Conservation (phyloP, 2,888 invertebrate genomes). For the Octonoba sinensis region DNA sequence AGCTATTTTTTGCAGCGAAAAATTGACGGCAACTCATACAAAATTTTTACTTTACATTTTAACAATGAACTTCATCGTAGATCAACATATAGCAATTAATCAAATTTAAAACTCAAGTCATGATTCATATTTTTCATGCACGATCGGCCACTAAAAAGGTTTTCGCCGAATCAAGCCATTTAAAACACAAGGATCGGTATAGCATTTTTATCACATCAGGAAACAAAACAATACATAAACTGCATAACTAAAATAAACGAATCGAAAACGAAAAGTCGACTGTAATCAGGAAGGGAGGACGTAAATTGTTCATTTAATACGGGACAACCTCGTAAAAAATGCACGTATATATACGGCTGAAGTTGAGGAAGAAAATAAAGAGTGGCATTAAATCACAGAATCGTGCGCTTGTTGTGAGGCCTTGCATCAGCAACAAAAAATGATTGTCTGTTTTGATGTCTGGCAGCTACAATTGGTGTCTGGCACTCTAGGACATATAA, state of each 20-base stretch:
- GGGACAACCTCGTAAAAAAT: slow-evolving; percentile 13
- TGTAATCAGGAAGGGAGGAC: slow-evolving; percentile 21
- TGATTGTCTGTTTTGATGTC: slow-evolving; percentile 5
- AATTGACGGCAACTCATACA: no score
- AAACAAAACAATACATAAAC: neutral
- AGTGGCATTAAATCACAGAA: slow-evolving; percentile 10
- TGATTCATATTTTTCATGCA: no score
- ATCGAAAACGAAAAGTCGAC: neutral
- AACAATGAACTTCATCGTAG: no score
- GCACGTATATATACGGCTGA: neutral
- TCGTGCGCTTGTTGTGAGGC: slow-evolving; percentile 8
- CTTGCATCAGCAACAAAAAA: neutral
- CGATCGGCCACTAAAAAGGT: no score
- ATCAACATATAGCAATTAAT: no score
- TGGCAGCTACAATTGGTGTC: slow-evolving; percentile 1
- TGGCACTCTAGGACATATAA: neutral
- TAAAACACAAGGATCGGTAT: no score
- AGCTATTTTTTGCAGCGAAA: no score
- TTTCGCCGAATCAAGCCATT: no score
- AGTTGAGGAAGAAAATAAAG: neutral
- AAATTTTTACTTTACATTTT: no score
- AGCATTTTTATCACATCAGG: neutral
- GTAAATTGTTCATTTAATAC: slow-evolving; percentile 24
- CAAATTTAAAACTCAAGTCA: no score
- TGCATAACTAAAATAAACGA: neutral